phyloP scores from a whole-genome alignment of 2,888 invertebrate genomes.

The Dichetophora obliterata region DNA sequence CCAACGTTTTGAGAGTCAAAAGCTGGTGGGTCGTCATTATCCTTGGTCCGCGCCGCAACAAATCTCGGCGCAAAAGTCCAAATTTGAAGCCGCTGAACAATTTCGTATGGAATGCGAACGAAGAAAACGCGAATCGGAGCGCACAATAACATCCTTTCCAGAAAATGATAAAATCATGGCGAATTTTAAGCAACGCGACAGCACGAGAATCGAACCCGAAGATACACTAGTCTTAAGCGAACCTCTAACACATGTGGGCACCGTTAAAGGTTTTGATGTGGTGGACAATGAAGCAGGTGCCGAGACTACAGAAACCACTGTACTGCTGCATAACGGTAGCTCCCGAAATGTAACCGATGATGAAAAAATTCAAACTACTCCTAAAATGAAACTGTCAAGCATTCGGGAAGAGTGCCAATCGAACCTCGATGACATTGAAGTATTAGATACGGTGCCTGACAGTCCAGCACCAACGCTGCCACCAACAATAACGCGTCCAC shows the following conservation, averaged over 20 bases:
- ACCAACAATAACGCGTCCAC: slow-evolving; percentile 40
- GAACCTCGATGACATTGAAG: slow-evolving; percentile 55
- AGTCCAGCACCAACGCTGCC: slow-evolving; percentile 72
- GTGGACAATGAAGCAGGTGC: slow-evolving; percentile 57
- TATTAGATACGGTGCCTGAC: slow-evolving; percentile 67
- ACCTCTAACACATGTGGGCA: slow-evolving; percentile 51
- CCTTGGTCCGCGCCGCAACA: slow-evolving; percentile 77
- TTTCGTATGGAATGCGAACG: slow-evolving; percentile 55
- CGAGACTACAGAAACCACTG: slow-evolving; percentile 52
- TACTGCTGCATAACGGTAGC: slow-evolving; percentile 49
- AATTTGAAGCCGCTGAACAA: slow-evolving; percentile 55
- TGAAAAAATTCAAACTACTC: slow-evolving; percentile 58
- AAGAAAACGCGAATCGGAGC: slow-evolving; percentile 58
- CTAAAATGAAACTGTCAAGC: slow-evolving; percentile 48
- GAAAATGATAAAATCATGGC: slow-evolving; percentile 67
- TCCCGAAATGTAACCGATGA: slow-evolving; percentile 60
- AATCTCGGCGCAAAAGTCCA: slow-evolving; percentile 55
- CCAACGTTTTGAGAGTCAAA: slow-evolving; percentile 84
- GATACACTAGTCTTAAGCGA: slow-evolving; percentile 19
- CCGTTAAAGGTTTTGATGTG: slow-evolving; percentile 55
- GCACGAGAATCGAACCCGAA: slow-evolving; percentile 20
- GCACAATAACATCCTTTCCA: slow-evolving; percentile 61
- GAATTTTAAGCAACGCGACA: slow-evolving; percentile 56
- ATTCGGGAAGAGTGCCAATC: slow-evolving; percentile 45
- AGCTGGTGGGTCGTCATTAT: slow-evolving; percentile 78